Conservation (phyloP, 2,113 vertebrate genomes). For the Gasterosteus aculeatus region DNA sequence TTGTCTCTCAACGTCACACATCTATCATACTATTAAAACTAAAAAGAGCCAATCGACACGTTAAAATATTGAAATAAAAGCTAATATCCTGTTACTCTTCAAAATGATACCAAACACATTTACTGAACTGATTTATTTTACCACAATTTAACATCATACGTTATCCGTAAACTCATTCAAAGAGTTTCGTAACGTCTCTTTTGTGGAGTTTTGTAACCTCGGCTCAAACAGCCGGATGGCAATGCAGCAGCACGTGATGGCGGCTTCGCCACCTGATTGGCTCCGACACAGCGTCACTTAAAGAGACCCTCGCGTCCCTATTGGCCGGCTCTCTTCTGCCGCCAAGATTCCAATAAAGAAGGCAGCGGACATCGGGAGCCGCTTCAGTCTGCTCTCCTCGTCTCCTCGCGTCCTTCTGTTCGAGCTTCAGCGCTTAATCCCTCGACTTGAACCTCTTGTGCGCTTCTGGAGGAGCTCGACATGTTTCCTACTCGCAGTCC, state of each 20-base stretch:
- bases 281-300: constrained; percentile 23
- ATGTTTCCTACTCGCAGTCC: not conserved
- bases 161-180: not conserved
- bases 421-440: constrained; percentile 42
- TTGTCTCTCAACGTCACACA: too few species aligned
- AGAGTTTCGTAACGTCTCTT: constrained; percentile 37
- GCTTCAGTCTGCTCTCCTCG: not conserved
- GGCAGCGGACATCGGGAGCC: not conserved
- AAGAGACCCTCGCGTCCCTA: constrained; percentile 37
- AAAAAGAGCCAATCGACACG: too few species aligned
- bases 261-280: constrained; percentile 71
- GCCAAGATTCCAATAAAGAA: constrained; percentile 76
- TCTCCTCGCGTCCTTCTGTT: constrained; percentile 71
- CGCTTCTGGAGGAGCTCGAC: not conserved
- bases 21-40: too few species aligned
- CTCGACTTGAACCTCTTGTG: too few species aligned
- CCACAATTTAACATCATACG: not conserved
- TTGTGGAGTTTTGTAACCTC: constrained; percentile 10
- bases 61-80: too few species aligned
- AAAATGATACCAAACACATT: too few species aligned
- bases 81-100: too few species aligned
- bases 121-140: too few species aligned
- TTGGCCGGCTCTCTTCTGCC: constrained; percentile 66
- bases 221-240: not conserved
- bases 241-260: constrained; percentile 48